phyloP scores from a whole-genome alignment of 2,113 vertebrate species.

The Cebidichthys violaceus region DNA sequence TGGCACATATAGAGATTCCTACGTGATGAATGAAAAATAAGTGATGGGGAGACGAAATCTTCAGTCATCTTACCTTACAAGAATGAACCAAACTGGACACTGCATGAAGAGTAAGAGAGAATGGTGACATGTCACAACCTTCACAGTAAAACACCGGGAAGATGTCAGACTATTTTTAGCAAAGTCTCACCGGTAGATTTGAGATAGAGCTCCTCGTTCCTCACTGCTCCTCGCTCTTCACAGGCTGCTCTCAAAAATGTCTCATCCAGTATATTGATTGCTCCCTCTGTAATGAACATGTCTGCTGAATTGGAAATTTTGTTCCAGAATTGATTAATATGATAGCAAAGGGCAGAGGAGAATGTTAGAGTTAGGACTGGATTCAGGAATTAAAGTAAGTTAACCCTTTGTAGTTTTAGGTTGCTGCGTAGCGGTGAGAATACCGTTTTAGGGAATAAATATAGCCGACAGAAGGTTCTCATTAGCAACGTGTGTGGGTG shows the following conservation, averaged over 20 bases:
- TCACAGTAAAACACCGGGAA: neutral
- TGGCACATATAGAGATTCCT: neutral
- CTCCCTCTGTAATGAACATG: conserved; percentile 35
- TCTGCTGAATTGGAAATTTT: conserved; percentile 34
- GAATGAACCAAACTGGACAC: neutral
- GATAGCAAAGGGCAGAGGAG: neutral
- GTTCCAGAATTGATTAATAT: conserved; percentile 29
- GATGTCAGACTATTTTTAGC: neutral
- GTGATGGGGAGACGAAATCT: neutral
- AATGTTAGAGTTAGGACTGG: neutral
- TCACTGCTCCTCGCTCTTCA: neutral
- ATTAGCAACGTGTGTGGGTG: conserved; percentile 45
- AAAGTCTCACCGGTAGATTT: conserved; percentile 10
- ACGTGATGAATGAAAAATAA: neutral
- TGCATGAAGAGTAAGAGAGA: neutral
- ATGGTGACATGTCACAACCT: neutral
- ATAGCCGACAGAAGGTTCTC: conserved; percentile 43
- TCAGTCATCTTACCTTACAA: neutral
- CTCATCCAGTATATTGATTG: conserved; percentile 20
- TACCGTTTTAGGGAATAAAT: conserved; percentile 39
- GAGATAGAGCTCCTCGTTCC: conserved; percentile 5
- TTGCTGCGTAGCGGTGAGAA: neutral
- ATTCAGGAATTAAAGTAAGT: neutral
- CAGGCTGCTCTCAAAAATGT: conserved; percentile 28
- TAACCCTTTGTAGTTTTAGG: neutral